These are phyloP conservation scores for Tetragnatha versicolor DNA, from an alignment of 1,140 invertebrate genomes.

Conservation along the genomic window DNA sequence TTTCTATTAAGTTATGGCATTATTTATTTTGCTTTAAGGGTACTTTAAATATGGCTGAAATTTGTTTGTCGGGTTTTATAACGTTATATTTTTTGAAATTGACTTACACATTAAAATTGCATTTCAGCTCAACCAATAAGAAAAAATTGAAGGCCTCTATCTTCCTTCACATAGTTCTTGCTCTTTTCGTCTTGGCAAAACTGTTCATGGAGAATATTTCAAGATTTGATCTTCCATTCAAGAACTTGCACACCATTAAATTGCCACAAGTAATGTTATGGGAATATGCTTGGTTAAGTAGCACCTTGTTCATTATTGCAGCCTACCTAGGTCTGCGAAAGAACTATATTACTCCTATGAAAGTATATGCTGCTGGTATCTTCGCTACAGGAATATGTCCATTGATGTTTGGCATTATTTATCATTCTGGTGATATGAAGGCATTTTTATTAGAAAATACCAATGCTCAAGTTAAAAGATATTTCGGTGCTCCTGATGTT, in stretches of 20 bases:
- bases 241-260: conserved; percentile 90
- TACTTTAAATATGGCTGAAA: no score
- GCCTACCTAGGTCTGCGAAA: conserved; percentile 83
- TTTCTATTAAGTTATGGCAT: no score
- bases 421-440: conserved; percentile 36
- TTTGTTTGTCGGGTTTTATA: no score
- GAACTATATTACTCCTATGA: conserved; percentile 79
- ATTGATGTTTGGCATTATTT: conserved; percentile 4
- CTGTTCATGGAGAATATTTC: conserved; percentile 87
- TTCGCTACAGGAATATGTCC: conserved; percentile 67
- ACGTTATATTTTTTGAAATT: no score
- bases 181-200: conserved; percentile 88
- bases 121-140: conserved; percentile 90
- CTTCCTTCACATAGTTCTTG: conserved; percentile 88
- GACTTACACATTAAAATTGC: no score
- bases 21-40: no score
- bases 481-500: conserved; percentile 27
- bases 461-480: conserved; percentile 13
- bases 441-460: conserved; percentile 8
- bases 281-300: conserved; percentile 93
- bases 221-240: conserved; percentile 87
- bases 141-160: conserved; percentile 89
- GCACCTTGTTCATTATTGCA: conserved; percentile 81
- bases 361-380: conserved; percentile 82
- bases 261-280: conserved; percentile 88